Conservation (phyloP, 2,888 invertebrate species). For the Emmelina monodactyla region DNA sequence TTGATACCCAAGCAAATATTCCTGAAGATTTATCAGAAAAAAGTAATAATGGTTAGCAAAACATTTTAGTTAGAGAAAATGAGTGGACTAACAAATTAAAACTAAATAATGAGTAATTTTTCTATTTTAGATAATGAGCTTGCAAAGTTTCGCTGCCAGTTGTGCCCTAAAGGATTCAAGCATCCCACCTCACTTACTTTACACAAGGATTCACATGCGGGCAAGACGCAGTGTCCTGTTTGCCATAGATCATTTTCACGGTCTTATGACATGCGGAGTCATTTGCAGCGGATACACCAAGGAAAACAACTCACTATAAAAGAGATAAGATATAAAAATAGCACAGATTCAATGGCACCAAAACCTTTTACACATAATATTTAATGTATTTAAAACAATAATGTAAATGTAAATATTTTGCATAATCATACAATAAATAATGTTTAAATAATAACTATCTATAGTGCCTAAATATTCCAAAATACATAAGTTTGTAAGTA, state of each 20-base stretch:
- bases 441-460: background rate
- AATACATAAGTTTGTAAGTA: no score
- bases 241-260: constrained; percentile 69
- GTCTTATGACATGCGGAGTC: constrained; percentile 69
- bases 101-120: background rate
- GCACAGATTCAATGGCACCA: constrained; percentile 39
- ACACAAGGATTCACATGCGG: constrained; percentile 69
- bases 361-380: constrained; percentile 53
- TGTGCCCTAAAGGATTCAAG: constrained; percentile 70
- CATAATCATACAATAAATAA: background rate
- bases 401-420: background rate
- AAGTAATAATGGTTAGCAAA: constrained; percentile 31
- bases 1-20: constrained; percentile 43
- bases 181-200: constrained; percentile 69
- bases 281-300: constrained; percentile 67
- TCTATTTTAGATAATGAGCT: constrained; percentile 60
- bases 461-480: no score
- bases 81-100: background rate
- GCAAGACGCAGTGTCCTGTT: constrained; percentile 70
- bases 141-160: constrained; percentile 67
- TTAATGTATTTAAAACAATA: constrained; percentile 22
- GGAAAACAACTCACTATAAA: constrained; percentile 59
- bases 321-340: constrained; percentile 55
- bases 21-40: constrained; percentile 55
- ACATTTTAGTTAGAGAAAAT: background rate